Evolutionary conservation across 1,140 invertebrate species (phyloP).

Genomic region (Papilio machaon): DNA sequence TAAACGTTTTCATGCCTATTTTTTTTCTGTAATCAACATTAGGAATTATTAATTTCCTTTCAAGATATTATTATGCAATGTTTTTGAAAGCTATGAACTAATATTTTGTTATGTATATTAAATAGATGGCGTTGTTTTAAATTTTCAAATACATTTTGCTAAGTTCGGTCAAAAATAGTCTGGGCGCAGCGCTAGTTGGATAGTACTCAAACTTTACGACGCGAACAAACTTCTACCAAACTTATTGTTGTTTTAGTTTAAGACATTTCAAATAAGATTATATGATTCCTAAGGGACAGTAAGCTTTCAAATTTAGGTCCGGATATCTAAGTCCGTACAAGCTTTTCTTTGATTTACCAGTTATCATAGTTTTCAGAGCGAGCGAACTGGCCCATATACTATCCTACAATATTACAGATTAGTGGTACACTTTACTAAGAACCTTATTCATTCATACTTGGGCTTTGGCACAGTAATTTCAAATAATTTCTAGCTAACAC

Average conservation of each 20-base stretch:
- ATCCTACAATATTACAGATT: no score
- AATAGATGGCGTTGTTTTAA: no score
- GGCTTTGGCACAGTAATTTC: no score
- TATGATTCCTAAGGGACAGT: not conserved
- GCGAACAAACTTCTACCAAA: not conserved
- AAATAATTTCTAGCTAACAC: no score
- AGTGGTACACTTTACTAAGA: no score
- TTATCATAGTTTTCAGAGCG: not conserved
- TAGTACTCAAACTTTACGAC: not conserved
- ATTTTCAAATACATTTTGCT: no score
- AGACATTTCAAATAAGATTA: conserved; percentile 10
- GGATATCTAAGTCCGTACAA: not conserved
- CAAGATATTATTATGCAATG: no score
- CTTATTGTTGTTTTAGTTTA: conserved; percentile 1
- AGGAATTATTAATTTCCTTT: no score
- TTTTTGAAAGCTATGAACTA: no score
- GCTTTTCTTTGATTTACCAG: not conserved
- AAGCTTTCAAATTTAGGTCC: not conserved
- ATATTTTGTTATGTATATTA: no score
- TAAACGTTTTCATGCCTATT: not conserved
- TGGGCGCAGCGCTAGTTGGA: not conserved
- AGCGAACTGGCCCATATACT: no score
- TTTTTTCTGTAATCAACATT: not conserved
- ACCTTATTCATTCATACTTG: no score
- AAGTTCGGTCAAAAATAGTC: not conserved